Conservation (phyloP, 2,113 vertebrate species). For the Lagopus leucura region DNA sequence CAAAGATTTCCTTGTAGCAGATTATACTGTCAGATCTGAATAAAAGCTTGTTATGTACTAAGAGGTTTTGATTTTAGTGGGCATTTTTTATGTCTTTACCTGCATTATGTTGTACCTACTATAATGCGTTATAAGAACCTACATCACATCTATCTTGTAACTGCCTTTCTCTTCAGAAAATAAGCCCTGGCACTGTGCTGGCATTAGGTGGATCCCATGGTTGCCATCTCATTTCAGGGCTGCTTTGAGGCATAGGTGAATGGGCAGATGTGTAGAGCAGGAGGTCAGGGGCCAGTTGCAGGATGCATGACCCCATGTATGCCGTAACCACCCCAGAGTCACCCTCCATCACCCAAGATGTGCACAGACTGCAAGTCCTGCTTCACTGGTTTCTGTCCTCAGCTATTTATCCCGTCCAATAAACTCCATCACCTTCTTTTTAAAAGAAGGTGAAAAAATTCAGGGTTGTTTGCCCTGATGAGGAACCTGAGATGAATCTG, state of each 20-base stretch:
- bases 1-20: constrained; percentile 76
- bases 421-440: background rate
- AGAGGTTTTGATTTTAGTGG: constrained; percentile 77
- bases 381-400: background rate
- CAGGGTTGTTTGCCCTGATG: background rate
- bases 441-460: background rate
- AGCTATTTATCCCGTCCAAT: no score
- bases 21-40: constrained; percentile 69
- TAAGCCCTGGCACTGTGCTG: background rate
- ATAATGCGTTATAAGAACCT: background rate
- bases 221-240: background rate
- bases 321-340: background rate
- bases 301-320: background rate
- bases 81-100: background rate
- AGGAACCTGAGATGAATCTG: background rate
- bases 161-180: background rate
- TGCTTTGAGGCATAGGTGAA: background rate
- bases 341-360: background rate
- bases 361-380: background rate
- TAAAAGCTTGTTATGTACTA: constrained; percentile 73
- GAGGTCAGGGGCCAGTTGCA: background rate
- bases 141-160: background rate
- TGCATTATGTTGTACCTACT: background rate
- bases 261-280: background rate
- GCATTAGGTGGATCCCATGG: background rate